Evolutionary conservation across 2,113 vertebrate species (phyloP), one percentile per base, ranked within the genome.

Genomic region (Actenoides hombroni): DNA sequence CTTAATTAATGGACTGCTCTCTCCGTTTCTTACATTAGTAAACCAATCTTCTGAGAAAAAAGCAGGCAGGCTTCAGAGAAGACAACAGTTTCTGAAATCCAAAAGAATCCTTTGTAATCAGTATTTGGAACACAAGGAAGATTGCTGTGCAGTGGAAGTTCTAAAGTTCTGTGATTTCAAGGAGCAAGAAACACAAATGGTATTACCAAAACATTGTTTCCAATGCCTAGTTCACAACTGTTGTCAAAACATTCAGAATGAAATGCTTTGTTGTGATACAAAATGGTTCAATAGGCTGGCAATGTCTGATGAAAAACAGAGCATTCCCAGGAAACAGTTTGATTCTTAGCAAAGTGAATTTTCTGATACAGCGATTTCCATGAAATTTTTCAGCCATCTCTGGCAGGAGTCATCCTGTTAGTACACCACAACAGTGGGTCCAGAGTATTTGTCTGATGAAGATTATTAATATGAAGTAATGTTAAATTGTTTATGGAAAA

Each of bases 291-390:
- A 19, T 39, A 7, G 28, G 35, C 49, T 83, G 49, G 28, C 46
- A 42, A 13, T 0, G 0, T 26, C 35, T 80, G 24, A 44, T 40
- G 44, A 69, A 54, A 83, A 57, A 12, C 39, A 69, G 24, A 44
- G 29, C 13, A 48, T 46, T 83, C 35, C 16, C 29, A 74, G 39
- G 26, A 13, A 90, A 33, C 2, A 61, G 16, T 21, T 31, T 61
- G 70, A 53, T 81, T 87, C 31, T 69, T 49, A 49, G n/a, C 31
- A 57, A 75, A 61, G 18, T 28, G 31, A 68, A 42, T 56, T 81
- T 73, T 74, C 60, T 87, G 23, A 80, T 40, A 21, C 16, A 59
- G 31, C 24, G 44, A 26, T 11, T 65, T 48, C 24, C 9, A 5
- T 48, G 11, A 21, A 57, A 23, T 23, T 49, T 63, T 86, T 54